Evolutionary conservation across 2,113 vertebrate genomes (phyloP).

Genomic region (Sialia sialis): DNA sequence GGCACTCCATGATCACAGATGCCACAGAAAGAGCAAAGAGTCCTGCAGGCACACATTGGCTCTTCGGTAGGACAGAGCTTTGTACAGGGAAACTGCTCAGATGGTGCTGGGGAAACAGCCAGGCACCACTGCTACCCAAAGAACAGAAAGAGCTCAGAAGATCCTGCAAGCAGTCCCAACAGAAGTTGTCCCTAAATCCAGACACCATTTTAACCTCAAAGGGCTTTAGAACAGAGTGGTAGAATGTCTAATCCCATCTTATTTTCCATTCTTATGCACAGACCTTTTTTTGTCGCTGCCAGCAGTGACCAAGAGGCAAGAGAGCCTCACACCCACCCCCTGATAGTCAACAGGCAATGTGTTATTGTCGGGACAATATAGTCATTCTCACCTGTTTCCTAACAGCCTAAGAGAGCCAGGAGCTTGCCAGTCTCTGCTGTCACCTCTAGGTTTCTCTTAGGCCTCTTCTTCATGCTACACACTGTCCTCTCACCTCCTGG

Average conservation of each 20-base stretch:
- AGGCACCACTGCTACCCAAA: neutral
- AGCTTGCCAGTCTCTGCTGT: neutral
- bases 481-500: neutral
- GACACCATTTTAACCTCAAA: neutral
- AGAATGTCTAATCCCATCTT: neutral
- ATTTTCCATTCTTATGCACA: neutral
- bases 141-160: neutral
- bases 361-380: neutral
- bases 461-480: neutral
- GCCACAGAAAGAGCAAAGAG: neutral
- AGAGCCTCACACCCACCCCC: neutral
- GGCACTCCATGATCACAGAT: accelerated
- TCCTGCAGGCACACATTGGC: neutral
- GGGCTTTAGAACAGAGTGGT: neutral
- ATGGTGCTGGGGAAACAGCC: neutral
- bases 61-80: neutral
- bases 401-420: neutral
- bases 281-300: neutral
- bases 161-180: neutral
- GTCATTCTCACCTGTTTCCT: neutral
- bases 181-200: neutral
- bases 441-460: neutral
- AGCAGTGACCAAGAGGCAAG: neutral
- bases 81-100: neutral
- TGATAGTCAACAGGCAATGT: neutral